Percentiles rank a stretch among this genome's conserved stretches.
phyloP scores from a whole-genome alignment of 2,797 vertebrate genomes.

The Sebastes paucispinis region DNA sequence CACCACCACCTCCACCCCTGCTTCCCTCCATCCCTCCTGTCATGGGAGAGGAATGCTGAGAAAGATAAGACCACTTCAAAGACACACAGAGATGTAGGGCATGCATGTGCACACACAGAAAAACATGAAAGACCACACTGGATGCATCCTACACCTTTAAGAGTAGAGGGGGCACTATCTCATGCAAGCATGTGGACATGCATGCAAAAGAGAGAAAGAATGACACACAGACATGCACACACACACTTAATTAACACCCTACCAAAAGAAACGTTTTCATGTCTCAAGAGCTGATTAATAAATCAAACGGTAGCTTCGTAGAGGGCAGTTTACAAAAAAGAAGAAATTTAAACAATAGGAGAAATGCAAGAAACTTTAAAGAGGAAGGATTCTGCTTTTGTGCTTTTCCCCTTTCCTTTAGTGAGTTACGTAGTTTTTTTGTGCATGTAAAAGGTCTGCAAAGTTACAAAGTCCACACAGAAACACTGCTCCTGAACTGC shows the following conservation, averaged over 20 bases:
- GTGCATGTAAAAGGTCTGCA: no score
- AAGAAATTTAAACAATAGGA: neutral
- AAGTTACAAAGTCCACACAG: no score
- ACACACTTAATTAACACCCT: neutral
- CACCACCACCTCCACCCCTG: constrained; percentile 9
- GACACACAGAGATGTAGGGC: constrained; percentile 13
- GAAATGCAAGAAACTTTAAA: neutral
- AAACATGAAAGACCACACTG: constrained; percentile 33
- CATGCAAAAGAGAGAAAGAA: constrained; percentile 9
- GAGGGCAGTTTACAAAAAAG: neutral
- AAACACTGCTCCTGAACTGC: no score
- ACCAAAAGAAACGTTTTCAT: neutral
- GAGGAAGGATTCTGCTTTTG: no score
- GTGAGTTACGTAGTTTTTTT: no score
- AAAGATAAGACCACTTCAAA: constrained; percentile 72
- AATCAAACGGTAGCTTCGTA: neutral
- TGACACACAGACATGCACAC: neutral
- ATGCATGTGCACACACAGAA: constrained; percentile 1
- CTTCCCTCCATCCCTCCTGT: constrained; percentile 45
- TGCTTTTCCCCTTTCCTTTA: no score
- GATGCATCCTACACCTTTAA: constrained; percentile 26
- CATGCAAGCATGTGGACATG: constrained; percentile 15
- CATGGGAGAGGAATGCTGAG: constrained; percentile 68
- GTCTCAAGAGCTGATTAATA: neutral
- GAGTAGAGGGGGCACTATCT: constrained; percentile 18